phyloP scores from a whole-genome alignment of 2,888 invertebrate genomes.

The Cantharis rustica region DNA sequence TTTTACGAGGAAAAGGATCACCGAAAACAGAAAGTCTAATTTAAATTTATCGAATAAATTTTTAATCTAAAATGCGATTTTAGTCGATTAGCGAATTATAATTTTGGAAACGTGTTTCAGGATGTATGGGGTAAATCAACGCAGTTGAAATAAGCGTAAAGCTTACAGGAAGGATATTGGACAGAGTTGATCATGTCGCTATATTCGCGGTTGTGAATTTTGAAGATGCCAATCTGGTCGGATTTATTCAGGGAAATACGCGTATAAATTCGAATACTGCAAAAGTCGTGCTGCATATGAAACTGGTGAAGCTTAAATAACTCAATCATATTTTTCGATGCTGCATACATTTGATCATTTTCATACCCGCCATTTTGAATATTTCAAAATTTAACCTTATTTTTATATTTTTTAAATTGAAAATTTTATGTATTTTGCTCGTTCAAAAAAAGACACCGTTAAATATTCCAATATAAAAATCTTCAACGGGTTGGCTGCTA shows the following conservation, averaged over 20 bases:
- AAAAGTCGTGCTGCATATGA: constrained; percentile 26
- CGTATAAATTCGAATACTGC: constrained; percentile 28
- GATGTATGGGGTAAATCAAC: constrained; percentile 19
- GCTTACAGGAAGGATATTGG: constrained; percentile 30
- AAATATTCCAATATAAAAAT: neutral
- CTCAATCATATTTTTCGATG: constrained; percentile 28
- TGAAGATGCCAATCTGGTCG: constrained; percentile 27
- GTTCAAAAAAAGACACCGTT: neutral
- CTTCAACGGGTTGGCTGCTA: neutral
- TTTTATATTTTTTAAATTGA: constrained; percentile 9
- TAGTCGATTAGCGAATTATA: neutral
- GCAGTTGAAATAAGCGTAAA: constrained; percentile 17
- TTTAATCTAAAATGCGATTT: neutral
- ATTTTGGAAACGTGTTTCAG: constrained; percentile 6
- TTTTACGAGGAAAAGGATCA: neutral
- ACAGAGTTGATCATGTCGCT: constrained; percentile 27
- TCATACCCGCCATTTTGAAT: constrained; percentile 16
- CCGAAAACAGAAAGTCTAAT: neutral
- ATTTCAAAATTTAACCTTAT: constrained; percentile 11
- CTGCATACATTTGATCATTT: constrained; percentile 28
- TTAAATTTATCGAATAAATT: neutral
- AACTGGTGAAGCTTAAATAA: constrained; percentile 28
- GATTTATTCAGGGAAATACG: constrained; percentile 30
- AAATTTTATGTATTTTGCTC: neutral
- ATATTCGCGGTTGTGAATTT: constrained; percentile 25